phyloP scores from a whole-genome alignment of 2,113 vertebrate genomes.

The Sigmodon hispidus region DNA sequence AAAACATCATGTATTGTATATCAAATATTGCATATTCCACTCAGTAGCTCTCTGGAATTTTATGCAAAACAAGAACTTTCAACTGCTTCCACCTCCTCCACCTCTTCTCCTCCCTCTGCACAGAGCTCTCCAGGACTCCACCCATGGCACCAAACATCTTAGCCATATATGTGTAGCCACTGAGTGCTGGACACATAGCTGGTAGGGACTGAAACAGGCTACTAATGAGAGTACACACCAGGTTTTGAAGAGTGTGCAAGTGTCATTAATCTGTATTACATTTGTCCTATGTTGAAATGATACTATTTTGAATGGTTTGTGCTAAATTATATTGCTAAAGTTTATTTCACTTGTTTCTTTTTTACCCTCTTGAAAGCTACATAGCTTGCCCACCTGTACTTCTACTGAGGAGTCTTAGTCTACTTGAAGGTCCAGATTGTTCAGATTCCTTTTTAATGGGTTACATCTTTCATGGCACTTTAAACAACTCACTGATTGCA shows the following conservation, averaged over 20 bases:
- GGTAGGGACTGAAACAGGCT: not conserved
- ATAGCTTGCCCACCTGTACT: not conserved
- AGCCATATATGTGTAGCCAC: not conserved
- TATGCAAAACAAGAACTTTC: not conserved
- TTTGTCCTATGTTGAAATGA: not conserved
- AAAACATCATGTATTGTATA: constrained; percentile 4
- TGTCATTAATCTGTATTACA: not conserved
- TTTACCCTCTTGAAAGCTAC: not conserved
- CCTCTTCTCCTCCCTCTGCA: not conserved
- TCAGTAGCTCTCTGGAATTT: not conserved
- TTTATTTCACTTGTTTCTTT: not conserved
- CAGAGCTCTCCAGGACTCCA: not conserved
- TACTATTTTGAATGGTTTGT: not conserved
- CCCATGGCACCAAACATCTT: not conserved
- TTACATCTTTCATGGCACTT: not conserved
- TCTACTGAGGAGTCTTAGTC: not conserved
- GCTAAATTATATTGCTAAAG: not conserved
- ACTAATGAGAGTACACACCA: not conserved
- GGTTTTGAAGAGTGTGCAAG: not conserved
- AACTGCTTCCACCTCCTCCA: not conserved
- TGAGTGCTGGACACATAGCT: not conserved
- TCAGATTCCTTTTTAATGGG: constrained; percentile 8
- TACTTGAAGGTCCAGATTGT: not conserved
- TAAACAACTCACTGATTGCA: not conserved
- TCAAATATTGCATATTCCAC: not conserved